A percentile compares a stretch with the other conserved stretches of the same genome.
These are phyloP conservation scores for Nymphicus hollandicus DNA, from an alignment of 2,113 vertebrate species.

Conservation along the genomic window DNA sequence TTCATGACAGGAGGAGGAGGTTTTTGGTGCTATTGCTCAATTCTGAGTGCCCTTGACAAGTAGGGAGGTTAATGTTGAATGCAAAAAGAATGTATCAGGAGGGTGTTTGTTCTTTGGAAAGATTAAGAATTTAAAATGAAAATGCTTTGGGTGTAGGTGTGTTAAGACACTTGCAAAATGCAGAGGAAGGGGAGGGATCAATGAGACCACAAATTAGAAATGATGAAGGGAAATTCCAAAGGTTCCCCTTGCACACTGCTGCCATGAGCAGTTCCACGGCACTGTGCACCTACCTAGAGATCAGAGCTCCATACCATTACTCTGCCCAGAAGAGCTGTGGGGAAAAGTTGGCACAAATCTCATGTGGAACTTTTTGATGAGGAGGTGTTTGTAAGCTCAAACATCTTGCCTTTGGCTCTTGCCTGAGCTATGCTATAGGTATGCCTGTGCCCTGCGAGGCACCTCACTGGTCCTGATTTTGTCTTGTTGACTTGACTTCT, in stretches of 20 bases:
- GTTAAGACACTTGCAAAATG: background rate
- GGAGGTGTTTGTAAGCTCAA: background rate
- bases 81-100: background rate
- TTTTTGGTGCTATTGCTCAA: background rate
- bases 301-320: background rate
- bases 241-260: background rate
- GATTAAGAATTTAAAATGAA: slow-evolving; percentile 12
- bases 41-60: background rate
- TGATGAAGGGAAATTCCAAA: background rate
- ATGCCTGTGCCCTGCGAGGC: background rate
- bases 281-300: background rate
- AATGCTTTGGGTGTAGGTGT: background rate
- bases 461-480: background rate
- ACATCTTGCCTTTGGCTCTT: background rate
- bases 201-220: background rate
- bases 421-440: background rate
- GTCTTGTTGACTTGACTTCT: background rate
- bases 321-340: background rate
- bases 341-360: background rate
- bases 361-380: background rate
- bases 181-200: background rate
- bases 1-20: slow-evolving; percentile 22
- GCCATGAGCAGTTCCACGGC: background rate
- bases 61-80: slow-evolving; percentile 32
- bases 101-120: background rate